These are phyloP conservation scores for Neogobius melanostomus DNA, from an alignment of 2,113 vertebrate genomes.

Conservation along the genomic window DNA sequence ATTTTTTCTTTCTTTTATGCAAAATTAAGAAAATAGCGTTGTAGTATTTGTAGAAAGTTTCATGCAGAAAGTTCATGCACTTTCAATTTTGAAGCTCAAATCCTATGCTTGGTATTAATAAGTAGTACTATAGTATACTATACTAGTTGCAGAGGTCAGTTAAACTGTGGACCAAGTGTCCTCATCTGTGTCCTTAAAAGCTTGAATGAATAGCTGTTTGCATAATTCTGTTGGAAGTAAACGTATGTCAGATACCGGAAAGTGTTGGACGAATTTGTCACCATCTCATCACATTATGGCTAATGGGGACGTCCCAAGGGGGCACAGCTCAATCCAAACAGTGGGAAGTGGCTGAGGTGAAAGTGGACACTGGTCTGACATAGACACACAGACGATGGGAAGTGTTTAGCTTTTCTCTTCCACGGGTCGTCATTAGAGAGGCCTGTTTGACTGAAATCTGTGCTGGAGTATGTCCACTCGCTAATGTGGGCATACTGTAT, in stretches of 20 bases:
- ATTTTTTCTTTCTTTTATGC: no score
- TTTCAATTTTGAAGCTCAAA: no score
- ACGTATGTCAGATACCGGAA: slow-evolving; percentile 22
- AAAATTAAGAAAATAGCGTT: no score
- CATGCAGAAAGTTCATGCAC: no score
- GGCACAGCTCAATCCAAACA: slow-evolving; percentile 46
- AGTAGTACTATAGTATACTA: no score
- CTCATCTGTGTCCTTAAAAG: no score
- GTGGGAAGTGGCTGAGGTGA: slow-evolving; percentile 43
- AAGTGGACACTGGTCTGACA: slow-evolving; percentile 46
- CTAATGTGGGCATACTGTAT: slow-evolving; percentile 26
- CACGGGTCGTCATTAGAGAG: slow-evolving; percentile 21
- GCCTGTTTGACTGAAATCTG: slow-evolving; percentile 22
- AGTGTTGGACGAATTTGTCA: slow-evolving; percentile 75
- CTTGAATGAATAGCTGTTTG: slow-evolving; percentile 23
- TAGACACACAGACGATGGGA: slow-evolving; percentile 22
- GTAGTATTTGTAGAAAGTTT: no score
- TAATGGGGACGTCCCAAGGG: slow-evolving; percentile 63
- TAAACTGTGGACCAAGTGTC: no score
- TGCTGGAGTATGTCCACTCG: slow-evolving; percentile 33
- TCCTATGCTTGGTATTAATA: no score
- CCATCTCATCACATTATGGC: slow-evolving; percentile 72
- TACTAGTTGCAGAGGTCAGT: no score
- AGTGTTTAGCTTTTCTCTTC: slow-evolving; percentile 27
- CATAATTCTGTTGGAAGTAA: slow-evolving; percentile 28